phyloP scores from a whole-genome alignment of 1,140 invertebrate genomes.

The Chymomyza costata region DNA sequence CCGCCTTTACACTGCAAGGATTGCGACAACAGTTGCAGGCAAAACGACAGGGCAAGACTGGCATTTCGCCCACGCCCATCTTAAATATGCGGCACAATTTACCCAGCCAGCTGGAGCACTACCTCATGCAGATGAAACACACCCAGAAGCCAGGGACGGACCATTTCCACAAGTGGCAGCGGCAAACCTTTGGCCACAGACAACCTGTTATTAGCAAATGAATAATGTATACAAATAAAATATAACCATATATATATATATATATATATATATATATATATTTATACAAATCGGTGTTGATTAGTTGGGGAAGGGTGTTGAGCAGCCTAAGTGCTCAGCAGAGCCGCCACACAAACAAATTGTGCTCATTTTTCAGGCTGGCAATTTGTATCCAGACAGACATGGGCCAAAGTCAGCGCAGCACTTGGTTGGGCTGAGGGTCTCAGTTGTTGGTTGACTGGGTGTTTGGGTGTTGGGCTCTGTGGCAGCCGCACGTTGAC shows the following conservation, averaged over 20 bases:
- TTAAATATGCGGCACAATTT: conserved; percentile 35
- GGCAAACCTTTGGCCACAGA: conserved; percentile 44
- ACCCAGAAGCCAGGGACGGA: not conserved
- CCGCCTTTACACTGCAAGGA: conserved; percentile 36
- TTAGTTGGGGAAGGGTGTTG: conserved; percentile 11
- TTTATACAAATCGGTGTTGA: conserved; percentile 39
- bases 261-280: no score
- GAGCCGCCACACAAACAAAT: conserved; percentile 50
- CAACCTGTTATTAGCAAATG: conserved; percentile 51
- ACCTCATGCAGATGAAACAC: conserved; percentile 45
- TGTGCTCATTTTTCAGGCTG: conserved; percentile 61
- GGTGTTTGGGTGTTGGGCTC: conserved; percentile 1
- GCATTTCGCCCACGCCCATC: conserved; percentile 22
- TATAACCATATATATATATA: no score
- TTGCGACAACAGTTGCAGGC: conserved; percentile 34
- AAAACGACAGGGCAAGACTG: conserved; percentile 5
- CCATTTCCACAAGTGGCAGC: conserved; percentile 51
- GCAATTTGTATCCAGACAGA: conserved; percentile 14
- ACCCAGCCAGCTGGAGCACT: conserved; percentile 50
- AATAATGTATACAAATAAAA: conserved; percentile 53
- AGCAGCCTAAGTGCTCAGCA: conserved; percentile 24
- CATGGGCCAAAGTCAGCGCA: not conserved
- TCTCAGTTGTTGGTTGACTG: not conserved
- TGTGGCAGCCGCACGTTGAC: conserved; percentile 59
- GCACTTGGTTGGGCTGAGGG: conserved; percentile 2